Percentiles rank a stretch among this genome's conserved stretches.
These are phyloP conservation scores for Clarias laeviceps DNA, from an alignment of 2,797 vertebrate species.

Conservation along the genomic window DNA sequence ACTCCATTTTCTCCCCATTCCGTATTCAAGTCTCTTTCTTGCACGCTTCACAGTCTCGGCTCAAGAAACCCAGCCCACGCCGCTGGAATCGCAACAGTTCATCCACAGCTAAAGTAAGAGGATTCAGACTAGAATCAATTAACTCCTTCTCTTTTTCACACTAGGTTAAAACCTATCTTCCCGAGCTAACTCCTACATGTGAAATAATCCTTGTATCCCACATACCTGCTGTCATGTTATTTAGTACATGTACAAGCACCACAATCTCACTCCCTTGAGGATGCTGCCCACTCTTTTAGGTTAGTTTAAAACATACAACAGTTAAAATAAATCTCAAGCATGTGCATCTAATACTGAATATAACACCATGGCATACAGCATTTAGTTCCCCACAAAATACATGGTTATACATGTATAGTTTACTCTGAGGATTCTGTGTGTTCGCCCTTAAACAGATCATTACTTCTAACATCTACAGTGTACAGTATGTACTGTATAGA, in stretches of 20 bases:
- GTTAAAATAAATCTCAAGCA: constrained; percentile 1
- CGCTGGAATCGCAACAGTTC: constrained; percentile 75
- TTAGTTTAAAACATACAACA: neutral
- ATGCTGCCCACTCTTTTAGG: constrained; percentile 6
- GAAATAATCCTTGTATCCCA: constrained; percentile 7
- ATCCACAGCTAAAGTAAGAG: constrained; percentile 75
- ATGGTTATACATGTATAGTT: neutral
- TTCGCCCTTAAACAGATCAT: neutral
- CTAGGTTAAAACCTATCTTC: neutral
- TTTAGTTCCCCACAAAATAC: neutral
- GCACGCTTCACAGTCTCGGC: constrained; percentile 71
- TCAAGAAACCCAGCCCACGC: constrained; percentile 74
- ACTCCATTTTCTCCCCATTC: constrained; percentile 22
- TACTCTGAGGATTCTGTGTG: neutral
- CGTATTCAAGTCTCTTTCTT: constrained; percentile 65
- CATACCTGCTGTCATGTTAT: neutral
- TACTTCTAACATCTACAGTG: too few species aligned
- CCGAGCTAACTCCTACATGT: neutral
- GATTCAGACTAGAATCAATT: constrained; percentile 45
- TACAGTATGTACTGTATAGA: too few species aligned
- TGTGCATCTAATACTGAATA: constrained; percentile 15
- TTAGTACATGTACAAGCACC: neutral
- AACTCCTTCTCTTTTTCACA: constrained; percentile 5
- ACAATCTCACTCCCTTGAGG: neutral
- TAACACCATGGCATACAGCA: constrained; percentile 12